Evolutionary conservation across 1,140 invertebrate species (phyloP).

Genomic region (Homalodisca vitripennis): DNA sequence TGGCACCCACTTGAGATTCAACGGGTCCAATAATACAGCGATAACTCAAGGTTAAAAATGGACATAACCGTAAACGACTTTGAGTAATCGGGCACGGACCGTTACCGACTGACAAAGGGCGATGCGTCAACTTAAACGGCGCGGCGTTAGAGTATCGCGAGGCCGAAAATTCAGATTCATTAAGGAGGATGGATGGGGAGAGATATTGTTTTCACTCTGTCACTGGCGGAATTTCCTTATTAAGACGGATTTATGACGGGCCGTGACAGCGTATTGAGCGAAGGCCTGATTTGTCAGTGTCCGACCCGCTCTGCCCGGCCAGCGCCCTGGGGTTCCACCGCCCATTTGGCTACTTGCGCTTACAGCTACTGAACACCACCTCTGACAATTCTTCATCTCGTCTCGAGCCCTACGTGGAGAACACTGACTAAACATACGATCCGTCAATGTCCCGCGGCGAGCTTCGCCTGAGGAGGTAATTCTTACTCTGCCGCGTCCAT

Average conservation of each 20-base stretch:
- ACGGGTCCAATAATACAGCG: too few species aligned
- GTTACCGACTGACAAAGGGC: not conserved
- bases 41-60: too few species aligned
- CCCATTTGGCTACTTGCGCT: not conserved
- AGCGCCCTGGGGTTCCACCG: not conserved
- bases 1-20: too few species aligned
- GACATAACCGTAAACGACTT: too few species aligned
- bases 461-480: not conserved
- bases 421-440: too few species aligned
- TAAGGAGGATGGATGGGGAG: conserved; percentile 13
- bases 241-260: conserved; percentile 24
- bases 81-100: not conserved
- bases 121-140: conserved; percentile 11
- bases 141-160: not conserved
- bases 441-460: not conserved
- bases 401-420: too few species aligned
- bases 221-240: conserved; percentile 20
- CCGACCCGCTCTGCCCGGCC: not conserved
- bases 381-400: too few species aligned
- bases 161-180: conserved; percentile 25
- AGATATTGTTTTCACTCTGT: conserved; percentile 19
- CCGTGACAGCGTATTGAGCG: not conserved
- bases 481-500: too few species aligned
- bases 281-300: conserved; percentile 5
- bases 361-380: too few species aligned